A percentile compares a stretch with the other conserved stretches of the same genome.
These are phyloP conservation scores for Zygogramma bicolorata DNA, from an alignment of 2,888 invertebrate genomes.

Conservation along the genomic window DNA sequence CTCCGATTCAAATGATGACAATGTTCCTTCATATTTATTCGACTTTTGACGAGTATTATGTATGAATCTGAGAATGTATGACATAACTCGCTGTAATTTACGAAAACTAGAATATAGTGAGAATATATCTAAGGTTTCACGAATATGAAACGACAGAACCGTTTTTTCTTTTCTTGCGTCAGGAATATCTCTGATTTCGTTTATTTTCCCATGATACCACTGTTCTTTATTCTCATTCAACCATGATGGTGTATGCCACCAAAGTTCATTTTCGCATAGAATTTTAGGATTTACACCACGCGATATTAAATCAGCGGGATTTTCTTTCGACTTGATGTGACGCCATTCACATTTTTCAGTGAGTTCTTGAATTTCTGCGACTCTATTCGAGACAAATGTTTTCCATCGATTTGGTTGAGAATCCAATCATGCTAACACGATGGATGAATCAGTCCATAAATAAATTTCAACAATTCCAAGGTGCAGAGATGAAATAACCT, in stretches of 20 bases:
- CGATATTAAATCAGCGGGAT: slow-evolving; percentile 25
- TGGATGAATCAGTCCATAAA: slow-evolving; percentile 44
- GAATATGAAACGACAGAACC: not conserved
- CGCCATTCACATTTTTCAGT: slow-evolving; percentile 24
- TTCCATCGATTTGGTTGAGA: slow-evolving; percentile 32
- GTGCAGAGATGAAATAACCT: slow-evolving; percentile 17
- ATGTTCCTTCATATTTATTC: not conserved
- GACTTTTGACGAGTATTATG: slow-evolving; percentile 9
- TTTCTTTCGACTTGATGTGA: slow-evolving; percentile 28
- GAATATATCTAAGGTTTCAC: not conserved
- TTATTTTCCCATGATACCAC: slow-evolving; percentile 1
- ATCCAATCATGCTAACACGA: slow-evolving; percentile 37
- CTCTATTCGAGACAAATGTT: slow-evolving; percentile 41
- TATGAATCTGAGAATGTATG: slow-evolving; percentile 8
- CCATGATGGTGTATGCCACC: slow-evolving; percentile 20
- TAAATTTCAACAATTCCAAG: slow-evolving; percentile 14
- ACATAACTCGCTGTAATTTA: not conserved
- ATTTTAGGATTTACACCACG: not conserved
- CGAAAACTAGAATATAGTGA: not conserved
- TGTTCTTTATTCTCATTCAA: not conserved
- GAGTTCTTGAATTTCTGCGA: slow-evolving; percentile 38
- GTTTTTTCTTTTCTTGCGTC: not conserved
- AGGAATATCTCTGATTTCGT: not conserved
- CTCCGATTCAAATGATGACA: slow-evolving; percentile 10
- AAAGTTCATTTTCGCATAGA: not conserved